Percentiles rank a stretch among this genome's conserved stretches.
These are phyloP conservation scores for Bilobella aurantiaca DNA, from an alignment of 1,140 invertebrate genomes.

Conservation along the genomic window DNA sequence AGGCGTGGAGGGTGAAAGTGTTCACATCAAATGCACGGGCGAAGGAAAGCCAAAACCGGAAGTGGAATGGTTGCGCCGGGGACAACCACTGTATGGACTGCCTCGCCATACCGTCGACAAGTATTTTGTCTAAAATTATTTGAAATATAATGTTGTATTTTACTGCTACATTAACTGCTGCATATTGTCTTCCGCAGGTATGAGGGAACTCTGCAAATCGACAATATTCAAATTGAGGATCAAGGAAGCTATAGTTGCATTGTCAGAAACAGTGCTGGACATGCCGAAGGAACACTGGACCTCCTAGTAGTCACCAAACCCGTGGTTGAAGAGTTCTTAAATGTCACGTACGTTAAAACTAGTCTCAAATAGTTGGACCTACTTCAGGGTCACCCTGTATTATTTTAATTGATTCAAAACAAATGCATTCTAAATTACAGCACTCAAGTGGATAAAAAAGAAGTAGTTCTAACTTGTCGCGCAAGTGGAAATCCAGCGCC, in stretches of 20 bases:
- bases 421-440: conserved; percentile 9
- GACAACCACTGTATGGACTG: conserved; percentile 50
- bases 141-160: not conserved
- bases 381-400: not conserved
- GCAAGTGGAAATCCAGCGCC: conserved; percentile 55
- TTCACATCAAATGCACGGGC: conserved; percentile 61
- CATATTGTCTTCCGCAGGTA: conserved; percentile 23
- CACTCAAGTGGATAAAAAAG: conserved; percentile 21
- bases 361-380: conserved; percentile 34
- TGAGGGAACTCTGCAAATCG: conserved; percentile 56
- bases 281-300: conserved; percentile 50
- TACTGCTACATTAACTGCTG: too few species aligned
- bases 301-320: conserved; percentile 61
- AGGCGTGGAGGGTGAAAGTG: conserved; percentile 65
- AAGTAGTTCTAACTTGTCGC: conserved; percentile 38
- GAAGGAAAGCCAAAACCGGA: conserved; percentile 68
- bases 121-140: conserved; percentile 7
- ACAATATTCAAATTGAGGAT: conserved; percentile 63
- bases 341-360: conserved; percentile 58
- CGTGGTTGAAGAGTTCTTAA: conserved; percentile 62
- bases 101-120: conserved; percentile 64
- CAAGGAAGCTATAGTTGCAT: conserved; percentile 68
- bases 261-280: conserved; percentile 68
- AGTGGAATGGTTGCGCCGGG: conserved; percentile 59
- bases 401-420: not conserved